Percentiles rank a stretch among this genome's conserved stretches.
phyloP scores from a whole-genome alignment of 2,888 invertebrate genomes.

The Hydrotaea cyrtoneurina region DNA sequence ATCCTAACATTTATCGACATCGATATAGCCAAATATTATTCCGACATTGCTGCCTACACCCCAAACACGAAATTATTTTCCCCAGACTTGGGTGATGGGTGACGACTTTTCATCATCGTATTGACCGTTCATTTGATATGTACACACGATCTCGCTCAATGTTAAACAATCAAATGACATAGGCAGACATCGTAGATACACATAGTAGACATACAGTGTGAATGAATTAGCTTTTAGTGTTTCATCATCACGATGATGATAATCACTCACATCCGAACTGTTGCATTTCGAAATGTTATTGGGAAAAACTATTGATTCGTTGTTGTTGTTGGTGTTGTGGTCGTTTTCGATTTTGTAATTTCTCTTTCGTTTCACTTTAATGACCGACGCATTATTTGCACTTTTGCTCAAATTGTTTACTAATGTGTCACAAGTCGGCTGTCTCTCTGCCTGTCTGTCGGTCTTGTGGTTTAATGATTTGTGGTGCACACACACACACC shows the following conservation, averaged over 20 bases:
- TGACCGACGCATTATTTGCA: constrained; percentile 76
- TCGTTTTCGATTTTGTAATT: constrained; percentile 75
- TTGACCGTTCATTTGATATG: too few species aligned
- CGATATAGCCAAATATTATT: too few species aligned
- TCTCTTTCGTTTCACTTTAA: constrained; percentile 79
- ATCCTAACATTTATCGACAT: too few species aligned
- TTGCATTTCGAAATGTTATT: constrained; percentile 15
- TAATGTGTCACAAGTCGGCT: constrained; percentile 76
- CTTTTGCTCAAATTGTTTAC: constrained; percentile 79
- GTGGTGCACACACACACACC: constrained; percentile 35
- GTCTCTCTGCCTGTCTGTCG: too few species aligned
- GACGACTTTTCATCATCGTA: too few species aligned
- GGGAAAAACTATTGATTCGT: constrained; percentile 15
- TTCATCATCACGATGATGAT: constrained; percentile 24
- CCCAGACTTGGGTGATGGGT: too few species aligned
- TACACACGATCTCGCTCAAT: too few species aligned
- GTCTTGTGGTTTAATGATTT: constrained; percentile 66
- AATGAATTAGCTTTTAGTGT: background rate
- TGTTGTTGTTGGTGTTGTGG: constrained; percentile 40
- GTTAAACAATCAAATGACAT: too few species aligned
- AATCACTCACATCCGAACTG: background rate
- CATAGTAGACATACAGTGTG: background rate
- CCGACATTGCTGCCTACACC: too few species aligned
- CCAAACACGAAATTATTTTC: too few species aligned
- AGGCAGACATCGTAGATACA: too few species aligned